Percentiles rank a stretch among this genome's conserved stretches.
These are phyloP conservation scores for Diachasma alloeum DNA, from an alignment of 1,140 invertebrate species.

Conservation along the genomic window DNA sequence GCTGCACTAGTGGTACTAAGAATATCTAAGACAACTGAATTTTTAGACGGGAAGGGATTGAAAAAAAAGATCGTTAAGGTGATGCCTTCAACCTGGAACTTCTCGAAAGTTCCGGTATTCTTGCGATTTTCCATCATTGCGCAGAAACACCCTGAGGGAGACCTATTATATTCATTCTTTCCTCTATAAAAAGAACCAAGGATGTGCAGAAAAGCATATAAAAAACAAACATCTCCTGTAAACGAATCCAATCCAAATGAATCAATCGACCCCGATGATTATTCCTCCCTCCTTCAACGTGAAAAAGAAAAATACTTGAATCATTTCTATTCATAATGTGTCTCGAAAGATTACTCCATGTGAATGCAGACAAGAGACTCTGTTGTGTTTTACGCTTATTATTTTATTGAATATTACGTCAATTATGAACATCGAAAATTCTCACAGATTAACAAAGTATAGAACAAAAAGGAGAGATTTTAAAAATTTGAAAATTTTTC, in stretches of 20 bases:
- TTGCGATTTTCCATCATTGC: neutral
- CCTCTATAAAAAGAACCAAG: neutral
- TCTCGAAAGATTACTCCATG: constrained; percentile 53
- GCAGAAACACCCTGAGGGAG: neutral
- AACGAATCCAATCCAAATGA: neutral
- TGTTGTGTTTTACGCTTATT: constrained; percentile 40
- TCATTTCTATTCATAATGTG: constrained; percentile 29
- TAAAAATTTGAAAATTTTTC: neutral
- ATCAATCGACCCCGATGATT: neutral
- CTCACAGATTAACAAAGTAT: constrained; percentile 59
- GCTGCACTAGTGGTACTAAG: too few relatives aligned
- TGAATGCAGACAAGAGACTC: constrained; percentile 59
- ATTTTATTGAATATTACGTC: neutral
- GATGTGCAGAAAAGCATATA: neutral
- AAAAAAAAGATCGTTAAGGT: too few relatives aligned
- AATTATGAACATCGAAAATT: constrained; percentile 33
- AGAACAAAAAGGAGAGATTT: constrained; percentile 38
- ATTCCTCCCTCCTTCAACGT: neutral
- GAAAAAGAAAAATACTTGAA: constrained; percentile 8
- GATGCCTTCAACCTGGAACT: too few relatives aligned
- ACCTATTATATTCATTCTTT: neutral
- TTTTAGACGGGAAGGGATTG: too few relatives aligned
- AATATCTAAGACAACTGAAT: too few relatives aligned
- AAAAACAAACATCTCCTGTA: neutral
- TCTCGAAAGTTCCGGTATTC: neutral